Conservation (phyloP, 2,113 vertebrate genomes). For the Mellivora capensis region DNA sequence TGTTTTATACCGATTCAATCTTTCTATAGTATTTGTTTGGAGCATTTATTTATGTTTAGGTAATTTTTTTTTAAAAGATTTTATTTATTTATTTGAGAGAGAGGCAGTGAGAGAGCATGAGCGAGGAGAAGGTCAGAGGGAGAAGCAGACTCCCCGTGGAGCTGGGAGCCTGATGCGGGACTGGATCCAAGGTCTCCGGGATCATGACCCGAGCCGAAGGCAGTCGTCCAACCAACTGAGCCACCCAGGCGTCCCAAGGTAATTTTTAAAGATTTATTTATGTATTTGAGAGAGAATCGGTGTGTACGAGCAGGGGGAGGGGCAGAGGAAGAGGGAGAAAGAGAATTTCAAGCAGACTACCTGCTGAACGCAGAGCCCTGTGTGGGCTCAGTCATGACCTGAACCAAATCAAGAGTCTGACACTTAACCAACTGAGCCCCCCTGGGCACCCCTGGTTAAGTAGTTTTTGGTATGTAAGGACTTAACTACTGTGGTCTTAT, state of each 20-base stretch:
- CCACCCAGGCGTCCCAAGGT: too few species aligned
- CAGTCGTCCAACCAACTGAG: too few species aligned
- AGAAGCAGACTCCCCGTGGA: too few species aligned
- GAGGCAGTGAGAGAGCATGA: too few species aligned
- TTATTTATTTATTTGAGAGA: background rate
- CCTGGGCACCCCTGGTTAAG: background rate
- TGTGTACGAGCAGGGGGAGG: background rate
- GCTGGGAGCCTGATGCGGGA: too few species aligned
- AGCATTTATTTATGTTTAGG: background rate
- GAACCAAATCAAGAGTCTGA: background rate
- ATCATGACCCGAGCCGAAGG: too few species aligned
- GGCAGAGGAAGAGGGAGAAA: background rate
- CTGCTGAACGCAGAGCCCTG: background rate
- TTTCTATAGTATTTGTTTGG: background rate
- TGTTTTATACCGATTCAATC: background rate
- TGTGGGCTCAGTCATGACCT: background rate
- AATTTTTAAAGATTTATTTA: background rate
- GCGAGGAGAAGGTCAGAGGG: too few species aligned
- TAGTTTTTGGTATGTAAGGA: background rate
- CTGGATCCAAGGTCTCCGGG: too few species aligned
- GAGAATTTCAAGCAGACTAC: background rate
- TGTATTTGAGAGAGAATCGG: background rate
- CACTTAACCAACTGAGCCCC: background rate
- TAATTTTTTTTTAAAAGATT: background rate
- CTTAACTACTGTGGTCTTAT: background rate